Percentiles rank a stretch among this genome's conserved stretches.
phyloP scores from a whole-genome alignment of 2,797 vertebrate genomes.

The Labroides dimidiatus region DNA sequence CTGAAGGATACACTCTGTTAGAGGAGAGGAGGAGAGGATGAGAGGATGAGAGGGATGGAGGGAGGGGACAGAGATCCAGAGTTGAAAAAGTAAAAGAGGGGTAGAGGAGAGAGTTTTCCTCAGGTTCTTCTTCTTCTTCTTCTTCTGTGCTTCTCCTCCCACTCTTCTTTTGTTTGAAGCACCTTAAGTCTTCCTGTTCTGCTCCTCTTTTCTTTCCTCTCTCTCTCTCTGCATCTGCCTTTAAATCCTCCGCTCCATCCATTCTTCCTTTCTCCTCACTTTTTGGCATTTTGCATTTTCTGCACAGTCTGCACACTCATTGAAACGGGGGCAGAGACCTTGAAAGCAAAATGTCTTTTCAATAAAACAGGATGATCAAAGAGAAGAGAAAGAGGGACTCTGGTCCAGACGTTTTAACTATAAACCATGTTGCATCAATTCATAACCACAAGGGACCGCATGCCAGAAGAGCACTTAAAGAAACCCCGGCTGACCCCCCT shows the following conservation, averaged over 20 bases:
- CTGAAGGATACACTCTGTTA: constrained; percentile 76
- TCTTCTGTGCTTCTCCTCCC: constrained; percentile 6
- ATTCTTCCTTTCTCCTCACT: constrained; percentile 5
- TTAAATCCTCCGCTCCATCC: constrained; percentile 12
- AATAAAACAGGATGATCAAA: constrained; percentile 61
- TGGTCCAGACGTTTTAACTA: constrained; percentile 47
- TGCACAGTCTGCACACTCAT: constrained; percentile 39
- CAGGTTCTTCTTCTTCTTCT: constrained; percentile 50
- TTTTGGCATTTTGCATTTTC: constrained; percentile 38
- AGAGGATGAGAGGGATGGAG: constrained; percentile 33
- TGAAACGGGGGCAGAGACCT: constrained; percentile 46
- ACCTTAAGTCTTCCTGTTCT: constrained; percentile 25
- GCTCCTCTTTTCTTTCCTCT: constrained; percentile 13
- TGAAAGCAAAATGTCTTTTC: constrained; percentile 60
- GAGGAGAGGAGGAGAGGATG: constrained; percentile 45
- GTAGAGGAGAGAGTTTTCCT: constrained; percentile 35
- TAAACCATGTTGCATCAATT: constrained; percentile 65
- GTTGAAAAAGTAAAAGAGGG: constrained; percentile 55
- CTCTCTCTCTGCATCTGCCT: constrained; percentile 22
- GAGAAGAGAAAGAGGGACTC: constrained; percentile 32
- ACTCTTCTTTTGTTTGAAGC: constrained; percentile 44
- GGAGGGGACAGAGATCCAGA: constrained; percentile 26
- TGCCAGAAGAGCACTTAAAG: constrained; percentile 66
- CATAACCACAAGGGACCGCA: constrained; percentile 52
- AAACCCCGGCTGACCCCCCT: constrained; percentile 13